A percentile compares a stretch with the other conserved stretches of the same genome.
Conservation (phyloP, 2,888 invertebrate species). For the Drosophila cracens region DNA sequence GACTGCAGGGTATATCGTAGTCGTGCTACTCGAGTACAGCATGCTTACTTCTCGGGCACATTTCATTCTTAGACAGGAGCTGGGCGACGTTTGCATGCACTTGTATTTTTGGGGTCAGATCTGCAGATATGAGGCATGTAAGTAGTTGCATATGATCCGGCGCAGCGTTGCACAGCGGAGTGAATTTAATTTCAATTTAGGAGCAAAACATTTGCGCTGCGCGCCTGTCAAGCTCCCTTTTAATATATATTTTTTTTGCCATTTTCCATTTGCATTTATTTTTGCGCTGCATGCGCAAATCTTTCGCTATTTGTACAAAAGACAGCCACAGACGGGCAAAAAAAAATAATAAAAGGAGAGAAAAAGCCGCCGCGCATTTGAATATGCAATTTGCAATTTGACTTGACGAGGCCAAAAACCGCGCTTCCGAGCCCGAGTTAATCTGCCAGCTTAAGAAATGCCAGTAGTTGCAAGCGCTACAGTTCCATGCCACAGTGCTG, state of each 20-base stretch:
- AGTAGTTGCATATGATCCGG: conserved; percentile 48
- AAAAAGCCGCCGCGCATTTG: conserved; percentile 76
- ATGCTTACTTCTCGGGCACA: conserved; percentile 24
- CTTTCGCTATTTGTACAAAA: conserved; percentile 77
- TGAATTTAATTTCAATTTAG: conserved; percentile 75
- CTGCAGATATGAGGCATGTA: conserved; percentile 56
- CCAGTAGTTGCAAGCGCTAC: conserved; percentile 54
- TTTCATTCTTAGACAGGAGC: conserved; percentile 49
- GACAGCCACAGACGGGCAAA: conserved; percentile 70
- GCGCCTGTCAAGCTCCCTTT: conserved; percentile 51
- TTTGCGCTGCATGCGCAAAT: conserved; percentile 77
- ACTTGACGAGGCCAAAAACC: conserved; percentile 77
- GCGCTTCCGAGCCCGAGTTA: conserved; percentile 60
- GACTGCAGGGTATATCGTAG: not conserved
- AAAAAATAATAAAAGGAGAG: not conserved
- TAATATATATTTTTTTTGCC: conserved; percentile 31
- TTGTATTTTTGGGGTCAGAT: conserved; percentile 59
- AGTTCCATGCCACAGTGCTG: conserved; percentile 28
- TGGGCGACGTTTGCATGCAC: conserved; percentile 46
- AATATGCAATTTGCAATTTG: conserved; percentile 82
- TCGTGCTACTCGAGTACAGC: not conserved
- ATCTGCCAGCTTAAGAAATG: conserved; percentile 77
- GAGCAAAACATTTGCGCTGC: conserved; percentile 69
- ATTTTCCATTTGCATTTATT: conserved; percentile 70
- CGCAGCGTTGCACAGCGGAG: conserved; percentile 27